Evolutionary conservation across 2,888 invertebrate genomes (phyloP).

Genomic region (Clitarchus hookeri): DNA sequence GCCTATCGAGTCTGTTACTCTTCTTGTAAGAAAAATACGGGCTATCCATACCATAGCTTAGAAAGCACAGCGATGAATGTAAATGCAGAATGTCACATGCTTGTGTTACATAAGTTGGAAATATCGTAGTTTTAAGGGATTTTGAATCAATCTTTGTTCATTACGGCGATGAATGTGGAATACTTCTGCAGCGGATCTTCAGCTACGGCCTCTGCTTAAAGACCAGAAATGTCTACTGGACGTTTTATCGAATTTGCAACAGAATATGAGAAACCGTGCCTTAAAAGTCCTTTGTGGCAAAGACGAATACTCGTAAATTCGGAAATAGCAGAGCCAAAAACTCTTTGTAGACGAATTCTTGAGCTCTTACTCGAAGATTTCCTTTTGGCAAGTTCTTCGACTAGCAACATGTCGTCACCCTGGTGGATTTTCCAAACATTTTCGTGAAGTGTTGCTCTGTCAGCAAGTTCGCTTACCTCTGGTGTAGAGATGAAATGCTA

Average conservation of each 20-base stretch:
- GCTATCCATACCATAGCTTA: background rate
- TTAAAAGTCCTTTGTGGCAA: background rate
- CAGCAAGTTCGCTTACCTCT: too few relatives aligned
- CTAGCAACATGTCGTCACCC: too few relatives aligned
- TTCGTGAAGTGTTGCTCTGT: too few relatives aligned
- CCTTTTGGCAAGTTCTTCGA: too few relatives aligned
- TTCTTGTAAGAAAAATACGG: background rate
- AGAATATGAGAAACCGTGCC: background rate
- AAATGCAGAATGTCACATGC: background rate
- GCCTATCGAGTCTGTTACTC: background rate
- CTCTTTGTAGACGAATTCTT: too few relatives aligned
- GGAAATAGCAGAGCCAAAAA: background rate
- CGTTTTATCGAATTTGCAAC: background rate
- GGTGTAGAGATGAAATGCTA: too few relatives aligned
- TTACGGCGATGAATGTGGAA: background rate
- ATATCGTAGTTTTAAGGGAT: background rate
- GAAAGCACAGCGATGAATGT: background rate
- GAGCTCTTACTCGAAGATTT: too few relatives aligned
- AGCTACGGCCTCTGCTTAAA: background rate
- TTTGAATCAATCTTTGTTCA: background rate
- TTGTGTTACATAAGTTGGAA: background rate
- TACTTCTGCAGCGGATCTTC: background rate
- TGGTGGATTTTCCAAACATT: too few relatives aligned
- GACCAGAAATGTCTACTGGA: background rate
- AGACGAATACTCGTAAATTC: background rate